Percentiles rank a stretch among this genome's conserved stretches.
phyloP scores from a whole-genome alignment of 2,113 vertebrate species.

The Beaufortia kweichowensis region DNA sequence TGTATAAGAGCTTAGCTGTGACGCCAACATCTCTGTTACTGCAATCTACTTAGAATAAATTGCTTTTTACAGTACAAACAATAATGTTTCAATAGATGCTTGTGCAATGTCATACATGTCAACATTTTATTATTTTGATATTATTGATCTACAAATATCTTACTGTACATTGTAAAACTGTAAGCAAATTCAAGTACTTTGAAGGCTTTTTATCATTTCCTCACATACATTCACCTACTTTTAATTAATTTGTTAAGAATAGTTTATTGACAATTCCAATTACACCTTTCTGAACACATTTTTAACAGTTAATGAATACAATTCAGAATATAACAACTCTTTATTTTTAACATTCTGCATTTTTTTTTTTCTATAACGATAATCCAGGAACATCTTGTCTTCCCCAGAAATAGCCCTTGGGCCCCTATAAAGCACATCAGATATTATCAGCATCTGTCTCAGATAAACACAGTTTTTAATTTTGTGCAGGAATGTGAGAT shows the following conservation, averaged over 20 bases:
- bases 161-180: not conserved
- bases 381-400: slow-evolving; percentile 6
- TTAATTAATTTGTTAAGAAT: too few relatives aligned
- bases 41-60: not conserved
- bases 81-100: not conserved
- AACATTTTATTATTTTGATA: not conserved
- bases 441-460: slow-evolving; percentile 13
- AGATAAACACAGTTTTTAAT: slow-evolving; percentile 2
- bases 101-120: not conserved
- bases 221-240: too few relatives aligned
- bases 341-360: not conserved
- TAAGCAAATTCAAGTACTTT: too few relatives aligned
- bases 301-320: not conserved
- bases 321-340: not conserved
- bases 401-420: not conserved
- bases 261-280: too few relatives aligned
- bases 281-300: not conserved
- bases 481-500: slow-evolving; percentile 6
- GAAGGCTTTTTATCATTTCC: too few relatives aligned
- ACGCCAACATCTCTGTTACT: not conserved
- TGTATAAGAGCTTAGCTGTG: slow-evolving; percentile 25
- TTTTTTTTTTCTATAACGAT: not conserved
- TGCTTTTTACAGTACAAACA: not conserved
- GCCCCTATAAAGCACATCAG: not conserved
- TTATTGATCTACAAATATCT: not conserved